Conservation (phyloP, 2,113 vertebrate genomes). For the Furnarius figulus region DNA sequence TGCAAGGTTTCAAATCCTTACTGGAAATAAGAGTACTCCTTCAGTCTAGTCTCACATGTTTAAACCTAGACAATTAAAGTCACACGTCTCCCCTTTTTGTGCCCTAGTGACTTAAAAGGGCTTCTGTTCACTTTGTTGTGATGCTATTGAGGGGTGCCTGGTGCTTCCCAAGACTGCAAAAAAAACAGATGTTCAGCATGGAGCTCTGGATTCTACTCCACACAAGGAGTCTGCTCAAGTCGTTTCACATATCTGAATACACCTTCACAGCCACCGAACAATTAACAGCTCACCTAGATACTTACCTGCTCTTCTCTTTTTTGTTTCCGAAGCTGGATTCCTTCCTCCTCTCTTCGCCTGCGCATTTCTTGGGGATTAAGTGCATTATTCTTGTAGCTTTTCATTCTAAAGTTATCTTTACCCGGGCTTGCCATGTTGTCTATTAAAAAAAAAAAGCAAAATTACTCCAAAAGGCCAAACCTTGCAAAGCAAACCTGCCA, state of each 20-base stretch:
- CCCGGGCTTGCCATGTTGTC: slow-evolving; percentile 87
- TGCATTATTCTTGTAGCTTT: slow-evolving; percentile 94
- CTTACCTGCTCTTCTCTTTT: slow-evolving; percentile 92
- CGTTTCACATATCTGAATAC: background rate
- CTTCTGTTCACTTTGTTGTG: background rate
- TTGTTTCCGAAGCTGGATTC: slow-evolving; percentile 92
- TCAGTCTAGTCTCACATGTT: background rate
- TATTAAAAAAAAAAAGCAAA: slow-evolving; percentile 36
- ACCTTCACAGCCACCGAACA: background rate
- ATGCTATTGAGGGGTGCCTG: background rate
- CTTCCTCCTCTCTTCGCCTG: slow-evolving; percentile 90
- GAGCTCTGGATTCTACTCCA: background rate
- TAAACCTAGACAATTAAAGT: background rate
- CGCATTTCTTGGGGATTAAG: slow-evolving; percentile 94
- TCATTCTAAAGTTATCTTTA: slow-evolving; percentile 90
- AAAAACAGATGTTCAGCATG: background rate
- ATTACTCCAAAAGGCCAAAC: background rate
- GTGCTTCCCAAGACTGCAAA: background rate
- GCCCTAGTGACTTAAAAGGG: background rate
- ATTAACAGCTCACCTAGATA: background rate
- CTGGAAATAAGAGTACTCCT: background rate
- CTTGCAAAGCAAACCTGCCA: background rate
- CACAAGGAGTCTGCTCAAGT: background rate
- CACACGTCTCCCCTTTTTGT: background rate
- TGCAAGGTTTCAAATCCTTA: background rate